Conservation (phyloP, 2,797 vertebrate species). For the Buceros bicornis region DNA sequence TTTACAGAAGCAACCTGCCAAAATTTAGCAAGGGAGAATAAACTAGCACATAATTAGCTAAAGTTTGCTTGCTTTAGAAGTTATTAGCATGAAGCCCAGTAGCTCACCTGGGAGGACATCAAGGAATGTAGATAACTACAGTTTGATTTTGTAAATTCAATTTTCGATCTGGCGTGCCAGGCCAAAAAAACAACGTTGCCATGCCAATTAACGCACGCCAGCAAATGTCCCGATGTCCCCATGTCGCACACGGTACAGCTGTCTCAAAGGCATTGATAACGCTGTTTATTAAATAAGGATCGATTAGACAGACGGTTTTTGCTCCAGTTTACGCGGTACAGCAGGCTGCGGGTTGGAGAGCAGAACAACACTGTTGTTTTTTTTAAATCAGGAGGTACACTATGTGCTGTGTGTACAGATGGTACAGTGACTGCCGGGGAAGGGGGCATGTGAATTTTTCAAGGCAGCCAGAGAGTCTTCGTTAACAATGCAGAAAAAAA, state of each 20-base stretch:
- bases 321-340: not conserved
- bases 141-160: slow-evolving; percentile 82
- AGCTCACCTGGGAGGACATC: slow-evolving; percentile 86
- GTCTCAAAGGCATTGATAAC: slow-evolving; percentile 33
- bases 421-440: not conserved
- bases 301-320: slow-evolving; percentile 48
- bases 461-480: not conserved
- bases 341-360: not conserved
- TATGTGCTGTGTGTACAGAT: not conserved
- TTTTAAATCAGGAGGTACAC: not conserved
- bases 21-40: slow-evolving; percentile 91
- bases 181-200: slow-evolving; percentile 55
- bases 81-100: slow-evolving; percentile 89
- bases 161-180: slow-evolving; percentile 65
- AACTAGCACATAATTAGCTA: slow-evolving; percentile 93
- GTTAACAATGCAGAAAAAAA: not conserved
- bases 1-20: slow-evolving; percentile 98
- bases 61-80: slow-evolving; percentile 99
- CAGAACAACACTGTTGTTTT: not conserved
- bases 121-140: slow-evolving; percentile 78
- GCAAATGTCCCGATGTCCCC: slow-evolving; percentile 40
- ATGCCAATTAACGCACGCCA: slow-evolving; percentile 52
- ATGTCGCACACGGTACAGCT: slow-evolving; percentile 30
- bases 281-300: slow-evolving; percentile 68
- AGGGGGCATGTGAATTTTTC: not conserved